A percentile compares a stretch with the other conserved stretches of the same genome.
phyloP scores from a whole-genome alignment of 2,113 vertebrate genomes.

The Ramphastos sulfuratus region DNA sequence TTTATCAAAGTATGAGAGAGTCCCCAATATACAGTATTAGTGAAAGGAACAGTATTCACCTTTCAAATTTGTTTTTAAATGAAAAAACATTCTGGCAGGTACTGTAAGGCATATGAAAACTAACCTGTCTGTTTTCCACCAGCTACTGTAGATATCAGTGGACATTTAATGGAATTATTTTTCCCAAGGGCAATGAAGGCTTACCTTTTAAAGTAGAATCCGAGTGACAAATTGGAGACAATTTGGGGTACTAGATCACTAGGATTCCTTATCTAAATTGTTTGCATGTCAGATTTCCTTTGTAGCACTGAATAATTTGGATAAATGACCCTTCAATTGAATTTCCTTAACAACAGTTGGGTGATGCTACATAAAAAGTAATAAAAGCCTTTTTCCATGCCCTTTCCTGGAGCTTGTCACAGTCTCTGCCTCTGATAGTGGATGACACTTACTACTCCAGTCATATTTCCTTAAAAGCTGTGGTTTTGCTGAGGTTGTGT shows the following conservation, averaged over 20 bases:
- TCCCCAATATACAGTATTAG: not conserved
- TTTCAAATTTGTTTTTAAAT: not conserved
- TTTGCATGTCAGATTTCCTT: conserved; percentile 63
- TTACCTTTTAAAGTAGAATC: not conserved
- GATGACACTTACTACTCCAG: conserved; percentile 70
- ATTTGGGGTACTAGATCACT: conserved; percentile 8
- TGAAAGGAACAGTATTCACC: not conserved
- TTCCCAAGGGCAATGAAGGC: not conserved
- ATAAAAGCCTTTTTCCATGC: conserved; percentile 65
- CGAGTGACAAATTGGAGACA: conserved; percentile 12
- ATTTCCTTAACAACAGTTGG: conserved; percentile 74
- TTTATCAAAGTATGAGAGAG: not conserved
- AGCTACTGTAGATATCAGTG: not conserved
- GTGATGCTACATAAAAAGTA: conserved; percentile 71
- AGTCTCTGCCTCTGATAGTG: conserved; percentile 48
- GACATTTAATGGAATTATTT: not conserved
- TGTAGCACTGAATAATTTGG: conserved; percentile 67
- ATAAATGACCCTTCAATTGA: conserved; percentile 69
- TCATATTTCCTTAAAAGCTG: conserved; percentile 59
- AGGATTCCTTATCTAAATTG: conserved; percentile 72
- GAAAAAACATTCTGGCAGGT: not conserved
- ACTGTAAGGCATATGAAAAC: not conserved
- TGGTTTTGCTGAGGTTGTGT: conserved; percentile 19
- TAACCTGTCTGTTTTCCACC: not conserved
- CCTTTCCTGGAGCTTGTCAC: conserved; percentile 73